phyloP scores from a whole-genome alignment of 2,888 invertebrate species.

The Nephrotoma guestfalica region DNA sequence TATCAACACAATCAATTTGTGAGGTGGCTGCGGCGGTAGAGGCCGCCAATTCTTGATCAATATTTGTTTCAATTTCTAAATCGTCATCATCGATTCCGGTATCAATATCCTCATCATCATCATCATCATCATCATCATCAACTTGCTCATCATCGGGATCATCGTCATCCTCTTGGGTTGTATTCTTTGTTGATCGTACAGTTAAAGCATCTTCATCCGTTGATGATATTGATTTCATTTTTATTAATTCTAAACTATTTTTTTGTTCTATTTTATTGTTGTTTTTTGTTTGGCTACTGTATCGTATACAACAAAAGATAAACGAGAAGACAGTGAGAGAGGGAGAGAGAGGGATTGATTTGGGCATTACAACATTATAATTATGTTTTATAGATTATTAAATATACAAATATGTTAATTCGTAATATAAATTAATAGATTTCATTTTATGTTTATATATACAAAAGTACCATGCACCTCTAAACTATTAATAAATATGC shows the following conservation, averaged over 20 bases:
- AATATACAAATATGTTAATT: background rate
- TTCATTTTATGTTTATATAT: background rate
- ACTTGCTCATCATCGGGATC: slow-evolving; percentile 4
- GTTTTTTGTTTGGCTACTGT: background rate
- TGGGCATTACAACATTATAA: background rate
- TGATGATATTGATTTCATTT: slow-evolving; percentile 25
- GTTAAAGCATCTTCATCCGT: slow-evolving; percentile 31
- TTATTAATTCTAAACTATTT: slow-evolving; percentile 1
- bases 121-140: background rate
- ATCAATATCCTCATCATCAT: slow-evolving; percentile 7
- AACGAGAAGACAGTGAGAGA: background rate
- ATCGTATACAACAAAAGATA: background rate
- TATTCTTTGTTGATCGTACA: background rate
- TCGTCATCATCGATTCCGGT: background rate
- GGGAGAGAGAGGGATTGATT: background rate
- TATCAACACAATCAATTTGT: slow-evolving; percentile 20
- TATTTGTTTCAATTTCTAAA: background rate
- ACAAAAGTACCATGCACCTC: background rate
- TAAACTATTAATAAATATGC: background rate
- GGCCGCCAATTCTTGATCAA: background rate
- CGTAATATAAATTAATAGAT: background rate
- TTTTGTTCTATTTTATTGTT: slow-evolving; percentile 1
- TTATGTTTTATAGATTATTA: background rate
- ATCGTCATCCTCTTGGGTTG: slow-evolving; percentile 5
- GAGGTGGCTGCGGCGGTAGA: background rate